These are phyloP conservation scores for Proterorhinus semilunaris DNA, from an alignment of 2,113 vertebrate species.

Conservation along the genomic window DNA sequence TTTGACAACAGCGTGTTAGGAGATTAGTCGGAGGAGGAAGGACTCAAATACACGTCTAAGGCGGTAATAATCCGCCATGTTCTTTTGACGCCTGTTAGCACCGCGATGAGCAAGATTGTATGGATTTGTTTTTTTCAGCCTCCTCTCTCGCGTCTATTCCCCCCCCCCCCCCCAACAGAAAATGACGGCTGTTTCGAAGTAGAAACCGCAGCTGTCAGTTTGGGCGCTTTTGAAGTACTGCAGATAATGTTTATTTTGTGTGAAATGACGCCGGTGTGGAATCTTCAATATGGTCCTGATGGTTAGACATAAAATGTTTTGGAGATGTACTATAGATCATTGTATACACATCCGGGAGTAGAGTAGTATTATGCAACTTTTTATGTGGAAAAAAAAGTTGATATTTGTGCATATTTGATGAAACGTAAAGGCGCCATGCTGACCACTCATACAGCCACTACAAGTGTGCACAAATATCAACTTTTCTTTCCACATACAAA, in stretches of 20 bases:
- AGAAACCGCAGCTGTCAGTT: neutral
- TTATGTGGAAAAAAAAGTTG: too few relatives aligned
- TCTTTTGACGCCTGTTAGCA: neutral
- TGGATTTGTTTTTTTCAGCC: neutral
- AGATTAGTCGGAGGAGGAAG: neutral
- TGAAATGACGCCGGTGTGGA: neutral
- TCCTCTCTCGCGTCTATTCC: conserved; percentile 1
- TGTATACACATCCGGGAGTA: too few relatives aligned
- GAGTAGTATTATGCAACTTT: too few relatives aligned
- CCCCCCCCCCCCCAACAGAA: neutral
- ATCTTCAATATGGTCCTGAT: neutral
- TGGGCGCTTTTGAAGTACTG: neutral
- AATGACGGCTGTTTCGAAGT: neutral
- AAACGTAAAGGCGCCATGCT: too few relatives aligned
- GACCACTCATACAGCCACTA: too few relatives aligned
- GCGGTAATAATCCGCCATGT: conserved; percentile 1
- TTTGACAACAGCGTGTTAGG: neutral
- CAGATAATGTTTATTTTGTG: neutral
- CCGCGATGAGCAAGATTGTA: neutral
- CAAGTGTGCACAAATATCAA: too few relatives aligned
- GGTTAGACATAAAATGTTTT: too few relatives aligned
- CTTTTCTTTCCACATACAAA: too few relatives aligned
- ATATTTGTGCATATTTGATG: too few relatives aligned
- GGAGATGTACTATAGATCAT: too few relatives aligned
- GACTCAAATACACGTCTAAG: conserved; percentile 1